Evolutionary conservation across 2,888 invertebrate species (phyloP), one percentile per base, ranked within the genome.

Genomic region (Orgyia antiqua): DNA sequence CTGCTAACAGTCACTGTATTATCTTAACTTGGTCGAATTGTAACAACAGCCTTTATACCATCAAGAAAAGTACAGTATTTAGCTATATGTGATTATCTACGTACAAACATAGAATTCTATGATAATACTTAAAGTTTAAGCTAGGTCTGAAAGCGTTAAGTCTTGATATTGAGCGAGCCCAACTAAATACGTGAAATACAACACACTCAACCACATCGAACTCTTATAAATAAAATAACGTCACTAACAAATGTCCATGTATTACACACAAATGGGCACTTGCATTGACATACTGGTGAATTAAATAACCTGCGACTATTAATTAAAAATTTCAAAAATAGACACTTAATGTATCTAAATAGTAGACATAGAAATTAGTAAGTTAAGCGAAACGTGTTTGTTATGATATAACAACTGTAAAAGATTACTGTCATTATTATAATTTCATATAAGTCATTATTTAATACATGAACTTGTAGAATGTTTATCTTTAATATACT

Each of bases 111-210:
- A 71, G 66, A 73, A 68, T 55, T 58, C 68, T 80, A 77, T 50
- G 53, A 64, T 75, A 79, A 82, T 77, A 79, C 76, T 80, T 79
- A 82, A 74, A 63, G 58, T 68, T 67, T 62, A 72, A 64, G 62
- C 73, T 78, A 80, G 61, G 55, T 71, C 72, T 71, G 77, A 74
- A 77, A 79, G 77, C 77, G 62, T 75, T 70, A 82, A 86, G 84
- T 86, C 84, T 86, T 84, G 72, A 63, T 65, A 82, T 82, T 86
- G 86, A 86, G 84, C 84, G 80, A 78, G 71, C 80, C 72, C 80
- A 84, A 83, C 75, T 72, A 72, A 73, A 72, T 63, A 76, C 64
- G 71, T 73, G 71, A 70, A 67, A 69, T 66, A 73, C 61, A 73
- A 66, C 70, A 77, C 75, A 79, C 73, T 73, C 76, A 72, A 73